Evolutionary conservation across 2,113 vertebrate genomes (phyloP).

Genomic region (Ceyx melanurus): DNA sequence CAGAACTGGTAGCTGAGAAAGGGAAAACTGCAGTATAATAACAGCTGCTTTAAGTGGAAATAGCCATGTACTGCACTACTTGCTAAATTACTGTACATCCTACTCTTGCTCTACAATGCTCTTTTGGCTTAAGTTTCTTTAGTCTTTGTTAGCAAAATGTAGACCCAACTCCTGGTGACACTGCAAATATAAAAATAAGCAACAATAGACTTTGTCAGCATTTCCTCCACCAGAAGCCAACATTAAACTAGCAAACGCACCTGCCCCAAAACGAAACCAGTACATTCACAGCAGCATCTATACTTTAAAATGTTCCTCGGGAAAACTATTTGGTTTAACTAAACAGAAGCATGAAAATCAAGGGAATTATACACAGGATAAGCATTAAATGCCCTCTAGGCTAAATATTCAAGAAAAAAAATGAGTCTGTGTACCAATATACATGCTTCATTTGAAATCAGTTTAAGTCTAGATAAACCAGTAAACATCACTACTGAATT

Average conservation of each 20-base stretch:
- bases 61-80: neutral
- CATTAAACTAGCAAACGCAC: neutral
- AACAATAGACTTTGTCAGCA: neutral
- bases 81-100: neutral
- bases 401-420: neutral
- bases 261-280: neutral
- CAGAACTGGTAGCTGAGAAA: neutral
- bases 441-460: neutral
- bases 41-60: neutral
- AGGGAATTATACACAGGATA: neutral
- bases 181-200: neutral
- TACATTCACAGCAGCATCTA: neutral
- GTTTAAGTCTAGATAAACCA: neutral
- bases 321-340: neutral
- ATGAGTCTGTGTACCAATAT: neutral
- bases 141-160: neutral
- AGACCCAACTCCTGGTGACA: neutral
- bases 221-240: neutral
- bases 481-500: neutral
- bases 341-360: neutral
- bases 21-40: fast-evolving
- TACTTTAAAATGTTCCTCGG: neutral
- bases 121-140: neutral
- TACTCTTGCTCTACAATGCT: neutral
- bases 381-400: neutral